Evolutionary conservation across 1,140 invertebrate genomes (phyloP), one percentile per base, ranked within the genome.

Genomic region (Nilaparvata lugens): DNA sequence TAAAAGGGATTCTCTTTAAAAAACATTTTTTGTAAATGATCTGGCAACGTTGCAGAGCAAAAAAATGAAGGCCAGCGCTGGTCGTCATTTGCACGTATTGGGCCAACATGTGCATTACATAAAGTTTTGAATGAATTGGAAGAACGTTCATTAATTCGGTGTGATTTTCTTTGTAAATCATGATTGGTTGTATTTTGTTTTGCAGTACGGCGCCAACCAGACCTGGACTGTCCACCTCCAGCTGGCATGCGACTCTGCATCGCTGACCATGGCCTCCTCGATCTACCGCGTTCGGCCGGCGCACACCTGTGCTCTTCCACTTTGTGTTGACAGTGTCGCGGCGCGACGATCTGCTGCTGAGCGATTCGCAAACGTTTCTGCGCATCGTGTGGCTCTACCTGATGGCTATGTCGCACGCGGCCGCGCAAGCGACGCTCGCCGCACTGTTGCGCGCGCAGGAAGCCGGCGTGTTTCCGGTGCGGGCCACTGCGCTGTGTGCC

Each of bases 371-470:
- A 64, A 76, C 76, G 40, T 87, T 83, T 71, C 77, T 81, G 11
- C 78, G 82, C 53, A 78, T 87, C 23, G 80, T 87, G 25, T 76
- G 79, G 72, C 74, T 87, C 4, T 87, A 86, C 69, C 84, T 83
- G 69, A 74, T 81, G 38, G 78, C 81, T 25, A 87, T 87, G 84
- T 76, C 83, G 62, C 84, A 87, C 67, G 75, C 76, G 65, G 77
- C 79, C 35, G 72, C 85, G 28, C 85, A 81, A 66, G 76, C 77
- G 65, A 83, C 81, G 68, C 74, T 86, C 23, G 81, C 79, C 64
- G 76, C 78, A 23, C 73, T 85, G 62, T 62, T 75, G 16, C 77
- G 83, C 67, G 83, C 82, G 14, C 83, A 83, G 67, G 81, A 85
- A 65, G 78, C 84, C 42, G 79, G 82, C 63, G 77, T 86, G 61